phyloP scores from a whole-genome alignment of 2,797 vertebrate genomes.

The Phataginus tetradactyla region DNA sequence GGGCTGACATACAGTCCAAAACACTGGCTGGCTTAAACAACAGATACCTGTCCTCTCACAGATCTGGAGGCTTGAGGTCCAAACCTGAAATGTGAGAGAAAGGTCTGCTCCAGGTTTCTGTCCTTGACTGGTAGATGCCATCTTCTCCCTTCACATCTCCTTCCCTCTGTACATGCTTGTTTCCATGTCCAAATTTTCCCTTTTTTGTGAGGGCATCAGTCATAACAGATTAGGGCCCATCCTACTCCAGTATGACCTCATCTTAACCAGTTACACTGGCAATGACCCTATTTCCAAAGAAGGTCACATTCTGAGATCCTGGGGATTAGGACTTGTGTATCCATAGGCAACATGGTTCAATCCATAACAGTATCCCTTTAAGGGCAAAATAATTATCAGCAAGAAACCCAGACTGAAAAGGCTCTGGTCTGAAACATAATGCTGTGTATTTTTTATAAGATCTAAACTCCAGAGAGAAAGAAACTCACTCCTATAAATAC shows the following conservation, averaged over 20 bases:
- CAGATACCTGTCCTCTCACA: background rate
- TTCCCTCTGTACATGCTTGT: background rate
- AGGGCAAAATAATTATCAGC: background rate
- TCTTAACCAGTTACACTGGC: background rate
- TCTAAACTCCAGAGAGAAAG: background rate
- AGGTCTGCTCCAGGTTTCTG: background rate
- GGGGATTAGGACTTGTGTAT: background rate
- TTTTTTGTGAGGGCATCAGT: background rate
- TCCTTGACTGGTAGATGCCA: background rate
- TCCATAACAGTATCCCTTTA: background rate
- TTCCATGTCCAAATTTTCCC: background rate
- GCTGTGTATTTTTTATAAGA: background rate
- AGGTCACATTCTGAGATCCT: background rate
- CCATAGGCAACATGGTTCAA: background rate
- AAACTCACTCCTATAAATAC: background rate
- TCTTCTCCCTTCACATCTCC: background rate
- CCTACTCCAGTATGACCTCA: background rate
- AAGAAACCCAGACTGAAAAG: background rate
- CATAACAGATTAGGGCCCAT: background rate
- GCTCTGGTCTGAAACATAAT: background rate
- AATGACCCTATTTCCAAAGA: conserved; percentile 26
- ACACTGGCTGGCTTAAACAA: background rate
- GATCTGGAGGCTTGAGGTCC: background rate
- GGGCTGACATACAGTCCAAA: background rate
- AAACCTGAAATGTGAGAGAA: background rate